These are phyloP conservation scores for Heterotis niloticus DNA, from an alignment of 2,113 vertebrate genomes.

Conservation along the genomic window DNA sequence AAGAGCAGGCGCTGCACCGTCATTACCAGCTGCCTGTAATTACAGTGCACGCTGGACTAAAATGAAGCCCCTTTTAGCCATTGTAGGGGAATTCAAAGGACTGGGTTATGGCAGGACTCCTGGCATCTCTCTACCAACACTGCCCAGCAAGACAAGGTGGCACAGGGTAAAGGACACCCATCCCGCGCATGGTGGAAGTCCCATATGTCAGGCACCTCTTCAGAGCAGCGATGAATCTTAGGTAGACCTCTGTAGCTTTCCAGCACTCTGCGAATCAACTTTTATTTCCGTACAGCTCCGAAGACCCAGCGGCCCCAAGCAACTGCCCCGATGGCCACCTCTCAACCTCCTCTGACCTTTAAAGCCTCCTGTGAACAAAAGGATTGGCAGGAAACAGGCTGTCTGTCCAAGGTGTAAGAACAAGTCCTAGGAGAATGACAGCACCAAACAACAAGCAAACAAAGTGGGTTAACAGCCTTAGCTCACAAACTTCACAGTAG, in stretches of 20 bases:
- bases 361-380: not conserved
- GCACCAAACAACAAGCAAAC: slow-evolving; percentile 3
- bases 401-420: no score
- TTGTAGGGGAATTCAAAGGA: slow-evolving; percentile 28
- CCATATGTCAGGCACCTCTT: not conserved
- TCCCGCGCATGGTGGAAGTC: not conserved
- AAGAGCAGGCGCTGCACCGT: slow-evolving; percentile 25
- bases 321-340: no score
- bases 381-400: not conserved
- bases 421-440: not conserved
- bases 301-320: not conserved
- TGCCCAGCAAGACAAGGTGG: not conserved
- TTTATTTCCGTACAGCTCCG: not conserved
- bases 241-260: not conserved
- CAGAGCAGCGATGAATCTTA: not conserved
- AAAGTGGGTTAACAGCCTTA: not conserved
- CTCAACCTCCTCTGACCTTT: not conserved
- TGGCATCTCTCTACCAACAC: not conserved
- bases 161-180: not conserved
- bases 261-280: not conserved
- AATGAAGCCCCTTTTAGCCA: slow-evolving; percentile 20
- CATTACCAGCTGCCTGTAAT: slow-evolving; percentile 34
- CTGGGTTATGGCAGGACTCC: slow-evolving; percentile 15
- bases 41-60: slow-evolving; percentile 23
- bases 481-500: slow-evolving; percentile 41